phyloP scores from a whole-genome alignment of 2,888 invertebrate species.

The Nomada ruficornis region DNA sequence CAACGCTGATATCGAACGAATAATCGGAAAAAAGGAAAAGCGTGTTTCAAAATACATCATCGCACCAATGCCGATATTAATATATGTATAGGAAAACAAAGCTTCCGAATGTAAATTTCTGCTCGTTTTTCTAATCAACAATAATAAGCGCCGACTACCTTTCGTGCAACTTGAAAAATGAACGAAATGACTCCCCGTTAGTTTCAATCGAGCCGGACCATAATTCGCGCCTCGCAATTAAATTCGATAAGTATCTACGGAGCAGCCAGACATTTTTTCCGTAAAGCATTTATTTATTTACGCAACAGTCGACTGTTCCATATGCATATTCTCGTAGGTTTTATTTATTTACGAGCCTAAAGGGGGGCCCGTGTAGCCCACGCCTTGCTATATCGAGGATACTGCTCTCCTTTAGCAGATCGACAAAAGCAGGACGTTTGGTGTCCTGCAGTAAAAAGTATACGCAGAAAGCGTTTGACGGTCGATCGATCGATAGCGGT shows the following conservation, averaged over 20 bases:
- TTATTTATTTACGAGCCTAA: conserved; percentile 68
- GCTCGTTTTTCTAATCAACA: conserved; percentile 46
- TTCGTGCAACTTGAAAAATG: conserved; percentile 41
- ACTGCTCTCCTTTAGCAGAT: conserved; percentile 60
- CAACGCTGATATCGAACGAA: conserved; percentile 72
- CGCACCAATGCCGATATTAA: conserved; percentile 46
- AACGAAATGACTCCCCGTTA: conserved; percentile 18
- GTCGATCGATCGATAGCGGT: conserved; percentile 5
- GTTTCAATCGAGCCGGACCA: background rate
- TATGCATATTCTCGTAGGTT: conserved; percentile 69
- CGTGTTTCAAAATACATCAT: conserved; percentile 63
- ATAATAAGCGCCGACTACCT: conserved; percentile 40
- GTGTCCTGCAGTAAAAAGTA: conserved; percentile 41
- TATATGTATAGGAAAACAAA: conserved; percentile 49
- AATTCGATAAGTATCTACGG: conserved; percentile 35
- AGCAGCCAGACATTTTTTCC: conserved; percentile 43
- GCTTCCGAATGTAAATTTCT: conserved; percentile 47
- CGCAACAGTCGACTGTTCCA: conserved; percentile 48
- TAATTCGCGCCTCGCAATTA: conserved; percentile 8
- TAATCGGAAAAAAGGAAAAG: conserved; percentile 69
- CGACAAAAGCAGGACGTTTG: conserved; percentile 43
- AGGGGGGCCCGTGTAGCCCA: conserved; percentile 62
- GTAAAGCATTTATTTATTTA: conserved; percentile 56
- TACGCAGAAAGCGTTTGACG: conserved; percentile 32
- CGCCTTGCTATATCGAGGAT: conserved; percentile 66